Conservation (phyloP, 2,888 invertebrate species). For the Allygus modestus region DNA sequence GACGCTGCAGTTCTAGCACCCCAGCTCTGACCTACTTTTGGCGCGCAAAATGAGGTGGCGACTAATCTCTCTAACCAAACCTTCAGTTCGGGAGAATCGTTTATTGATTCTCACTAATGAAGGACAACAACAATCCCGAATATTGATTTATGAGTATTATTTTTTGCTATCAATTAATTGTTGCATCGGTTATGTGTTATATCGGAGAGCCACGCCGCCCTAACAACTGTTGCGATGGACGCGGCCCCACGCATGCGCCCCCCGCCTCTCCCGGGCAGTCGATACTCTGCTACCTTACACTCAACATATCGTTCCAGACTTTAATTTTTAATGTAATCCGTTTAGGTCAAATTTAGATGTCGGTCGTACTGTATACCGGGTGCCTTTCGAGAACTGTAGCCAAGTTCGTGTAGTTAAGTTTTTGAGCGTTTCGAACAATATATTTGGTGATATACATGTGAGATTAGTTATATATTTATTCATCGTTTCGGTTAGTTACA, state of each 20-base stretch:
- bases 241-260: constrained; percentile 61
- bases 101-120: too few species aligned
- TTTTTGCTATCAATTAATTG: too few species aligned
- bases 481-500: neutral
- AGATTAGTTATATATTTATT: neutral
- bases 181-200: too few species aligned
- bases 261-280: constrained; percentile 34
- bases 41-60: constrained; percentile 2
- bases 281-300: constrained; percentile 40
- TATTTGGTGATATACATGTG: constrained; percentile 14
- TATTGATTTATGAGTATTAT: too few species aligned
- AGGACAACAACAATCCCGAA: too few species aligned
- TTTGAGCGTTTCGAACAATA: neutral
- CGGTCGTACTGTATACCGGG: neutral
- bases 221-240: constrained; percentile 26
- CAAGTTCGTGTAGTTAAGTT: neutral
- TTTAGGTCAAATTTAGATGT: constrained; percentile 17
- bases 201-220: too few species aligned
- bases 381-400: constrained; percentile 22
- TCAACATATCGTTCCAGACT: constrained; percentile 56
- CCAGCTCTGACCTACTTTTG: constrained; percentile 46
- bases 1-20: constrained; percentile 15
- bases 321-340: constrained; percentile 35
- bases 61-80: neutral
- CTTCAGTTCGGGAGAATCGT: too few species aligned